Base-by-base conservation (phyloP, 2,888 invertebrate species). In the Automeris io region DNA sequence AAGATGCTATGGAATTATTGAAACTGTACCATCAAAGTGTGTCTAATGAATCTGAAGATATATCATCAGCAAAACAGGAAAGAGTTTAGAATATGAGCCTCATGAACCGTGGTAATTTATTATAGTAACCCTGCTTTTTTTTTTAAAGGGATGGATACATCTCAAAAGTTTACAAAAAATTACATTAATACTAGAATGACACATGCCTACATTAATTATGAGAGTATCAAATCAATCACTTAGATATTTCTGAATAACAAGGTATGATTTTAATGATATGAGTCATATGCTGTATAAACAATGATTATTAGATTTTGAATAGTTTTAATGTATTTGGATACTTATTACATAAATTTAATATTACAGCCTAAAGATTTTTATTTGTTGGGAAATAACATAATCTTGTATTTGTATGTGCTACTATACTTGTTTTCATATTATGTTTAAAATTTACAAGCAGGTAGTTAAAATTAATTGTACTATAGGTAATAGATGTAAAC, bases 1-100 rank as follows among this genome's bases (percentile, higher is more conserved):
- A 94, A 78, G 95, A 95, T 83, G 94, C 95, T 35, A 90, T 95
- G 90, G 94, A 94, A 78, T 86, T 95, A 67, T 83, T 95, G 64
- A 93, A 94, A 77, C 78, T 95, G 54, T 93, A 92, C 61, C 90
- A 89, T 62, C 87, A 88, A 49, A 87, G 87, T 73, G 86, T 86
- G 29, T 54, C 87, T 21, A 87, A 87, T 52, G 86, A 87, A n/a
- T 52, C 72, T 6, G 87, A 86, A 40, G 87, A 87, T 66, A 70
- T 82, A n/a, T 72, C 87, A 16, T 70, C 86, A 39, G 71, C 81
- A 18, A 83, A 76, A 45, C 85, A 85, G 51, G 87, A 87, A 51
- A 65, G 82, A 66, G 82, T 86, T 16, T 85, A 81, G 52, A 51
- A 35, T 38, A 37, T 33, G 11, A 39, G 34, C 35, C 34, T 35